Base-by-base conservation (phyloP, 1,140 invertebrate genomes). In the Drosophila micromelanica region DNA sequence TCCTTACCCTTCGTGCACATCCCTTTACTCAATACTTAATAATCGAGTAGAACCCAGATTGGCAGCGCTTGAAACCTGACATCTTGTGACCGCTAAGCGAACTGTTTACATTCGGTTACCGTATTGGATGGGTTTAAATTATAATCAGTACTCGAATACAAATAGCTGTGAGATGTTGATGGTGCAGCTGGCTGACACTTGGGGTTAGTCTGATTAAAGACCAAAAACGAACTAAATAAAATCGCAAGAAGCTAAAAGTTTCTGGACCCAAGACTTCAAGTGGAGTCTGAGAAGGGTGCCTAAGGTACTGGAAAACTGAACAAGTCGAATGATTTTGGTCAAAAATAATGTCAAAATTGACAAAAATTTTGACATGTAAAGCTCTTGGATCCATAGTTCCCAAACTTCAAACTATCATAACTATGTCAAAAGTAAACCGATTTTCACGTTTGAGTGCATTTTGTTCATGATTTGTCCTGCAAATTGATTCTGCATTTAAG, bases 11-110 rank as follows among this genome's bases (percentile, higher is more conserved):
- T 13, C 20, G n/a, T 23, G 6, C 23, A 15, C 9, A 13, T 7
- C 32, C 37, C 7, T 35, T 20, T 38, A 23, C 67, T 63, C 59
- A 52, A 45, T 56, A 72, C 78, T 61, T 56, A 62, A 65, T 65
- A 67, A 65, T 65, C 62, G 52, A 51, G 30, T 46, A 43, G 38
- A 13, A 37, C 46, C 45, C 17, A 37, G 54, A 65, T 65, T 72
- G 69, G 20, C 54, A 65, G 46, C 15, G 9, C 20, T 63, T 27
- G 51, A 56, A 27, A 37, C 60, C 11, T 35, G 32, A 30, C 32
- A 35, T 15, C 38, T 35, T 35, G 27, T 32, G 38, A 54, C 37
- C 27, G 8, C 23, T n/a, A 11, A 43, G 64, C 38, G 12, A 42
- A 59, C 30, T 52, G 46, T 42, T 65, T 51, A 27, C 30, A 42